Evolutionary conservation across 2,888 invertebrate species (phyloP).

Genomic region (Gisinianus flammeolus): DNA sequence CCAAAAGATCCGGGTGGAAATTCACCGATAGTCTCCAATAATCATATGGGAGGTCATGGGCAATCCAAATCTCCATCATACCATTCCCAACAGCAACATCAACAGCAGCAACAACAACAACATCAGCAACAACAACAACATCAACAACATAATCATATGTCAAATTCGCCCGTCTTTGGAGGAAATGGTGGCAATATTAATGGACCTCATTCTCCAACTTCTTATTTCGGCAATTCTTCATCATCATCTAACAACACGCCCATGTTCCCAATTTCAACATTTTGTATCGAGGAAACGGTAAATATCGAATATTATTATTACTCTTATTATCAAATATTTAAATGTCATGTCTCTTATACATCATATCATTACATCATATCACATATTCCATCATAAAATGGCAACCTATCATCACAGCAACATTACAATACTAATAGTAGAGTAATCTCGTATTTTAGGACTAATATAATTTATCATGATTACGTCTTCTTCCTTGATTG

Average conservation of each 20-base stretch:
- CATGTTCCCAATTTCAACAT: constrained; percentile 57
- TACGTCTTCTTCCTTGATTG: not conserved
- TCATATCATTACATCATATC: not conserved
- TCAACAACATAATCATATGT: constrained; percentile 56
- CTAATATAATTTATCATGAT: too few species aligned
- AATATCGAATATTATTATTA: not conserved
- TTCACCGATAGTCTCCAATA: constrained; percentile 30
- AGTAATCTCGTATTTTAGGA: too few species aligned
- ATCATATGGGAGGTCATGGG: constrained; percentile 34
- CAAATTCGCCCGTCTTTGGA: constrained; percentile 31
- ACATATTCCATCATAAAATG: not conserved
- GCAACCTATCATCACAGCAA: not conserved
- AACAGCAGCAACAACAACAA: constrained; percentile 59
- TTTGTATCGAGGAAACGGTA: constrained; percentile 56
- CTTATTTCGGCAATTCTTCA: constrained; percentile 36
- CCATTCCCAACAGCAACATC: constrained; percentile 34
- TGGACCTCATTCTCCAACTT: constrained; percentile 40
- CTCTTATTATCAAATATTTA: not conserved
- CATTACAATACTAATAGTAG: not conserved
- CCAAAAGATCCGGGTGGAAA: constrained; percentile 54
- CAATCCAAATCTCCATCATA: constrained; percentile 39
- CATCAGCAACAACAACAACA: constrained; percentile 60
- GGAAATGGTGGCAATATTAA: constrained; percentile 14
- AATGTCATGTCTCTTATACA: not conserved
- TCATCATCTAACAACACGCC: constrained; percentile 43